These are phyloP conservation scores for Aegithalos caudatus DNA, from an alignment of 2,113 vertebrate species.

Conservation along the genomic window DNA sequence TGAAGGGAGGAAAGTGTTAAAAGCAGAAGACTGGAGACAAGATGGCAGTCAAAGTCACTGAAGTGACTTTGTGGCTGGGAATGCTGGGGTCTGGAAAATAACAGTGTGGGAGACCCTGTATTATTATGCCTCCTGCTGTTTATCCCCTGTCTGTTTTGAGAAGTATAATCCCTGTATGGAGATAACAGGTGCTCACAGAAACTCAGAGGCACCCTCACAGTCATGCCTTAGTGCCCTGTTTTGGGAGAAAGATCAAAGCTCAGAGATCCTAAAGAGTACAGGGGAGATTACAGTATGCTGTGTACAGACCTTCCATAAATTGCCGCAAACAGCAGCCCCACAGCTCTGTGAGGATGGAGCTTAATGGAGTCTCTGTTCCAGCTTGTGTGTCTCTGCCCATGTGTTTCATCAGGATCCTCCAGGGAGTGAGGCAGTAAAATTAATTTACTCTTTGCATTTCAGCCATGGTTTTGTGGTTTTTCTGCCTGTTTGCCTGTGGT, in stretches of 20 bases:
- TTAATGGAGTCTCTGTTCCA: accelerated
- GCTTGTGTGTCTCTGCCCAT: neutral
- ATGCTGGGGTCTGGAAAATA: neutral
- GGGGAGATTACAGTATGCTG: no score
- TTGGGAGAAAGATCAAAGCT: neutral
- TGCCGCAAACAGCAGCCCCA: neutral
- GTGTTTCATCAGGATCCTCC: neutral
- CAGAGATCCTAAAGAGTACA: neutral
- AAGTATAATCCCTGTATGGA: neutral
- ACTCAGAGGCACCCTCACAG: neutral
- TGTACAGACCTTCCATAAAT: accelerated
- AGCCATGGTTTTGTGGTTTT: neutral
- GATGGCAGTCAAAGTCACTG: neutral
- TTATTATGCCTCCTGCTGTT: neutral
- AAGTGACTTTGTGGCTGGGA: neutral
- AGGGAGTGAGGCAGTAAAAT: neutral
- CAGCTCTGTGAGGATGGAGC: neutral
- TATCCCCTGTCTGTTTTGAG: neutral
- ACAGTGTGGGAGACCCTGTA: neutral
- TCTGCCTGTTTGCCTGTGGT: neutral
- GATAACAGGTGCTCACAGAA: neutral
- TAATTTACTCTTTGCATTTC: neutral
- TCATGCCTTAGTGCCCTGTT: neutral
- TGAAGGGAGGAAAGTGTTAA: neutral
- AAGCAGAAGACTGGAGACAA: neutral